phyloP scores from a whole-genome alignment of 2,113 vertebrate genomes.

The Oreotrochilus melanogaster region DNA sequence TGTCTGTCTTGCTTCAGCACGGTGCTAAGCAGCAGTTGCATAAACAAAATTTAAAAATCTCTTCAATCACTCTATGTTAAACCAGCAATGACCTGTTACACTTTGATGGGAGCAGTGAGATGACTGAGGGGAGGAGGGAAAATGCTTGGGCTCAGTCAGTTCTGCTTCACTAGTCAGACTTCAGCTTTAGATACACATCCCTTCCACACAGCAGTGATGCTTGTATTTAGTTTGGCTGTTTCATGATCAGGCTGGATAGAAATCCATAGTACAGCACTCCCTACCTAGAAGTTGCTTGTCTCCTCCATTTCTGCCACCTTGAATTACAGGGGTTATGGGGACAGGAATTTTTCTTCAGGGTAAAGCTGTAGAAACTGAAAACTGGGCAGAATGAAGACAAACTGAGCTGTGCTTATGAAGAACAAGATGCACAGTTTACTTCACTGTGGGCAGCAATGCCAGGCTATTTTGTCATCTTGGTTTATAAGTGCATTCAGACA shows the following conservation, averaged over 20 bases:
- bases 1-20: background rate
- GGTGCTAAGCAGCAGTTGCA: background rate
- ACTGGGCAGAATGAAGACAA: background rate
- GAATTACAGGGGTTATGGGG: background rate
- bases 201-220: fast-evolving
- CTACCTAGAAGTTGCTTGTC: background rate
- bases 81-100: background rate
- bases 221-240: background rate
- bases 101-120: background rate
- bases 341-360: background rate
- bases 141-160: background rate
- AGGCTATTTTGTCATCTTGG: background rate
- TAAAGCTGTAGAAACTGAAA: background rate
- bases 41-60: background rate
- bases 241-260: background rate
- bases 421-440: background rate
- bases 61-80: background rate
- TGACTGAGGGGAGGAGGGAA: background rate
- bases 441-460: background rate
- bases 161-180: background rate
- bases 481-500: background rate
- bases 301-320: background rate
- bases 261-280: background rate
- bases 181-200: background rate
- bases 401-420: background rate